Conservation (phyloP, 2,113 vertebrate genomes). For the Melanocharis versteri region DNA sequence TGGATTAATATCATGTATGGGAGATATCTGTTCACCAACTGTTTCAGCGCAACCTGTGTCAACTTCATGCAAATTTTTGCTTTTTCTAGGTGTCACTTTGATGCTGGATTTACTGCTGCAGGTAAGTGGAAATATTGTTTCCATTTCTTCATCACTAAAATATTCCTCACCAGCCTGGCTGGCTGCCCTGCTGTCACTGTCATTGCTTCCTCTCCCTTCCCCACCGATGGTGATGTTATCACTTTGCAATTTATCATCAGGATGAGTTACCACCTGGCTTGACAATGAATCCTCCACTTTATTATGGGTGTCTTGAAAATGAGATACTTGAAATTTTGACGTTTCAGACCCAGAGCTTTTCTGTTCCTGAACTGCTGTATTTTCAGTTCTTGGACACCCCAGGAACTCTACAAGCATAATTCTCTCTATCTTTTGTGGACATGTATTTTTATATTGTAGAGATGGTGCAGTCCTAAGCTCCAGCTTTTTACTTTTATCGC, state of each 20-base stretch:
- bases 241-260: not conserved
- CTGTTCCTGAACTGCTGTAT: not conserved
- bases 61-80: not conserved
- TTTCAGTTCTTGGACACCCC: constrained; percentile 5
- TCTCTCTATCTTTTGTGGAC: constrained; percentile 52
- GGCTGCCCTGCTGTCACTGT: not conserved
- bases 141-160: not conserved
- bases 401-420: constrained; percentile 27
- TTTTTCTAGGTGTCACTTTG: not conserved
- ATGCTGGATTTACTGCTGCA: not conserved
- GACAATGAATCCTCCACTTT: not conserved
- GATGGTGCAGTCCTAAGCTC: constrained; percentile 28
- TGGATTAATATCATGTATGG: not conserved
- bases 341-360: not conserved
- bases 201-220: not conserved
- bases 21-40: not conserved
- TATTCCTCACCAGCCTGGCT: not conserved
- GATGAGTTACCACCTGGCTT: not conserved
- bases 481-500: constrained; percentile 21
- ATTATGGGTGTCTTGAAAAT: not conserved
- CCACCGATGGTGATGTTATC: not conserved
- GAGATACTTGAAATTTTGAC: not conserved
- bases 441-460: not conserved
- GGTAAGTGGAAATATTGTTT: not conserved
- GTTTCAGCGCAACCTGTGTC: not conserved